Percentiles rank a stretch among this genome's conserved stretches.
These are phyloP conservation scores for Drosophila orosa DNA, from an alignment of 1,140 invertebrate genomes.

Conservation along the genomic window DNA sequence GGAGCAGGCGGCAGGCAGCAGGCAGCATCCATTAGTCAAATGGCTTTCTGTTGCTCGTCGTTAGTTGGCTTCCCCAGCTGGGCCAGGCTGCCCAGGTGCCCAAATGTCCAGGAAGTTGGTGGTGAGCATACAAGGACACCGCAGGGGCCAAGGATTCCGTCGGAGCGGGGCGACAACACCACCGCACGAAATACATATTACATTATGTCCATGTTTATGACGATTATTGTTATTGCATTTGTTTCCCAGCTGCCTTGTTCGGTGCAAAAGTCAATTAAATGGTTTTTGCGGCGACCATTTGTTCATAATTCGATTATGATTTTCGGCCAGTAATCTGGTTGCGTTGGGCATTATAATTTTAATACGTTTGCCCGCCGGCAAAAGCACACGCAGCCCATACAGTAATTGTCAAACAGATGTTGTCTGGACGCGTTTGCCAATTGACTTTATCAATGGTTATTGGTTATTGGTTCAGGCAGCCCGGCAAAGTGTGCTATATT, in stretches of 20 bases:
- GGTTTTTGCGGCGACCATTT: constrained; percentile 65
- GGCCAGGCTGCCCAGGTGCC: constrained; percentile 30
- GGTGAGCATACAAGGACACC: constrained; percentile 5
- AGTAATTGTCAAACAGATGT: constrained; percentile 46
- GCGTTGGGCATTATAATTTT: constrained; percentile 46
- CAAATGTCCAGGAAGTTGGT: constrained; percentile 43
- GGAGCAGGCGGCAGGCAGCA: constrained; percentile 15
- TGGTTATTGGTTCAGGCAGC: constrained; percentile 15
- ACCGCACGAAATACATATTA: constrained; percentile 52
- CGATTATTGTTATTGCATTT: constrained; percentile 78
- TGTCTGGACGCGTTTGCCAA: constrained; percentile 16
- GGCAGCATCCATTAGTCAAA: constrained; percentile 77
- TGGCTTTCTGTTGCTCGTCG: constrained; percentile 66
- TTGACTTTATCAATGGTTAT: constrained; percentile 44
- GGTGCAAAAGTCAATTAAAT: constrained; percentile 75
- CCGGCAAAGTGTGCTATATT: constrained; percentile 41
- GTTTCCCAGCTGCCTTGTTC: constrained; percentile 29
- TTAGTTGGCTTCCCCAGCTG: constrained; percentile 49
- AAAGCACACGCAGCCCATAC: not conserved
- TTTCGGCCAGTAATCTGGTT: constrained; percentile 37
- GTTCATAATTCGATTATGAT: constrained; percentile 71
- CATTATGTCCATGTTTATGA: constrained; percentile 70
- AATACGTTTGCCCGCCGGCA: constrained; percentile 35
- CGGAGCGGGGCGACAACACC: constrained; percentile 5
- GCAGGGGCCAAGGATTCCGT: not conserved